Base-by-base conservation (phyloP, 2,797 vertebrate species). In the Sparidentex hasta region DNA sequence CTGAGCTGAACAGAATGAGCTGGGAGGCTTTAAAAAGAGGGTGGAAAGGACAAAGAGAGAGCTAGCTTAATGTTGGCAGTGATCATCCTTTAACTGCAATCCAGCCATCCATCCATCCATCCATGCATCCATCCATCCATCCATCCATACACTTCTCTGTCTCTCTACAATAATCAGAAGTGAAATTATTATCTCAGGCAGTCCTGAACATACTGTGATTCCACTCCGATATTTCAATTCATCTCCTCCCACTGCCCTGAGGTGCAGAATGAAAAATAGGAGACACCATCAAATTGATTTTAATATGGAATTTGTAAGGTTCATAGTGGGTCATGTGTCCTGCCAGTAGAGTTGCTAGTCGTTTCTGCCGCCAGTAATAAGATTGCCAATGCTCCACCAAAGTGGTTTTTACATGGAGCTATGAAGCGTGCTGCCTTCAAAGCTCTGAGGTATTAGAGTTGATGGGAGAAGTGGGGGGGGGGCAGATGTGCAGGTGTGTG, bases 241-340 rank as follows among this genome's bases (percentile, higher is more conserved):
- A 54, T 74, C 41, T 83, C 56, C 44, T 65, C 58, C 11, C 50
- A 18, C 3, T 27, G 62, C 61, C 64, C 71, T 5, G 2, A 61
- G 69, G 38, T 64, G 44, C 27, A 20, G 25, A 76, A 78, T 54
- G 20, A 84, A 77, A 82, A 81, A 76, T n/a, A 55, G 23, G 23
- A 84, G 71, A 87, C 41, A 72, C 67, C 66, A 78, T 78, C 72
- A 74, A 86, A 88, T 89, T 81, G 69, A 85, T 76, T 85, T 86
- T 71, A 81, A 81, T 80, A 58, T 68, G 61, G 65, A 81, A 85
- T 92, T 90, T 90, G 68, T 64, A 47, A 69, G 61, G 46, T 84
- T 81, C 62, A 56, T 80, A 70, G 70, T 5, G n/a, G 87, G 86
- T 94, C 86, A 86, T 71, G 87, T 75, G 86, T 90, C 79, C 77